Conservation (phyloP, 2,797 vertebrate genomes). For the Synaphobranchus kaupii region DNA sequence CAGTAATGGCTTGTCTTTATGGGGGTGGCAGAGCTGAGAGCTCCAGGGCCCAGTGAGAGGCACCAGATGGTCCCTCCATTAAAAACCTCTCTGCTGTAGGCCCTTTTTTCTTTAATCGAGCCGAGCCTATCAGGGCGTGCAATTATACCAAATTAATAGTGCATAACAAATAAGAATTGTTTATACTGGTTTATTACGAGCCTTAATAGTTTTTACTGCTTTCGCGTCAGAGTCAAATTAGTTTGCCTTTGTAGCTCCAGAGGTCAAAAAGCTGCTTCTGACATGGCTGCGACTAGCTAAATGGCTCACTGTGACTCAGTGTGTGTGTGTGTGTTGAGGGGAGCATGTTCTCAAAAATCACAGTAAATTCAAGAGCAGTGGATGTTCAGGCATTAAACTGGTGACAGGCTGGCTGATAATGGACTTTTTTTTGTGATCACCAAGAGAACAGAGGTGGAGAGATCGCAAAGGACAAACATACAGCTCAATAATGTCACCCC, state of each 20-base stretch:
- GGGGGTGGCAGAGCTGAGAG: constrained; percentile 28
- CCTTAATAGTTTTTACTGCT: constrained; percentile 71
- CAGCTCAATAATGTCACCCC: background rate
- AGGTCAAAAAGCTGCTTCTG: constrained; percentile 65
- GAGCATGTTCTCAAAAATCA: constrained; percentile 5
- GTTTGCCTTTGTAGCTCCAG: constrained; percentile 67
- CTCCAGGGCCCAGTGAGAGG: constrained; percentile 30
- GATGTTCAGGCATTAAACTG: constrained; percentile 7
- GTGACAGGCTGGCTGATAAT: background rate
- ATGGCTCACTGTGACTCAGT: constrained; percentile 1
- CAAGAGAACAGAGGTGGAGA: background rate
- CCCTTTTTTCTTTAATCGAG: constrained; percentile 56
- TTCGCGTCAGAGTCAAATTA: constrained; percentile 62
- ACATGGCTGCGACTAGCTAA: background rate
- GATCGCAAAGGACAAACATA: background rate
- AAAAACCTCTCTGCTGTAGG: constrained; percentile 61
- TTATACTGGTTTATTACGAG: constrained; percentile 73
- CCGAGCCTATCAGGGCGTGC: constrained; percentile 61
- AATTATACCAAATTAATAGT: constrained; percentile 71
- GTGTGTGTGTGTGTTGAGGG: background rate
- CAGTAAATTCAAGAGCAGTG: background rate
- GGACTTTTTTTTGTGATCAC: background rate
- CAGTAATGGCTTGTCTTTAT: constrained; percentile 46
- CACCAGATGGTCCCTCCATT: constrained; percentile 71
- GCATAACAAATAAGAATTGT: constrained; percentile 71